Conservation (phyloP, 2,888 invertebrate genomes). For the Calameuta filiformis region DNA sequence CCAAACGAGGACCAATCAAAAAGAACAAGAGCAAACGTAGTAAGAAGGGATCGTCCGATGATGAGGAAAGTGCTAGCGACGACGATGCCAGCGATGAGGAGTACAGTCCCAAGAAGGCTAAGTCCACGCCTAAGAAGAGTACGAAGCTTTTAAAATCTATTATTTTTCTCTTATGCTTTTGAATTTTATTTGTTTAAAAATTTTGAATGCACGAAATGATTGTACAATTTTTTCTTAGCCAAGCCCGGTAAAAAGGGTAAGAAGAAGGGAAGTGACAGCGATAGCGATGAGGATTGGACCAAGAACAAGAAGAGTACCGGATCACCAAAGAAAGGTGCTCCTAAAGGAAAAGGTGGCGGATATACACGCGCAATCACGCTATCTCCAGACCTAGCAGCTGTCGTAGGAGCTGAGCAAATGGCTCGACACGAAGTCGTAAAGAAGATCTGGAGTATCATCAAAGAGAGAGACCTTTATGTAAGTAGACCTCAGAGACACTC, state of each 20-base stretch:
- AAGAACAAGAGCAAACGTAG: constrained; percentile 68
- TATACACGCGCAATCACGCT: constrained; percentile 88
- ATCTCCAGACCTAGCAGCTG: constrained; percentile 84
- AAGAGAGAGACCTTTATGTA: constrained; percentile 84
- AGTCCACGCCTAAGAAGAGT: constrained; percentile 70
- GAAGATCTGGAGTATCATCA: constrained; percentile 90
- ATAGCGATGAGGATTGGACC: constrained; percentile 77
- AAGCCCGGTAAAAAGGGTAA: constrained; percentile 67
- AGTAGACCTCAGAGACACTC: constrained; percentile 40
- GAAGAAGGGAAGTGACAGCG: constrained; percentile 76
- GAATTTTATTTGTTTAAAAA: not conserved
- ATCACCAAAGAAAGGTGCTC: constrained; percentile 64
- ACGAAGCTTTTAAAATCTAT: constrained; percentile 33
- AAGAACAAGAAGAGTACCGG: constrained; percentile 69
- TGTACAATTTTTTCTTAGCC: constrained; percentile 26
- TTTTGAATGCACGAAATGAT: not conserved
- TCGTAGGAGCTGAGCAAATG: constrained; percentile 86
- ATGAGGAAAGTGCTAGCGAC: constrained; percentile 69
- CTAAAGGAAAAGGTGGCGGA: constrained; percentile 76
- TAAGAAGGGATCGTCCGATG: constrained; percentile 66
- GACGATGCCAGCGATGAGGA: constrained; percentile 72
- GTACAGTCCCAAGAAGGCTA: constrained; percentile 71
- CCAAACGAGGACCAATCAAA: constrained; percentile 70
- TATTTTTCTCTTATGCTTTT: not conserved
- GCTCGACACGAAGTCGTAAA: constrained; percentile 92